Evolutionary conservation across 2,888 invertebrate species (phyloP), one percentile per base, ranked within the genome.

Genomic region (Megamerina dolium): DNA sequence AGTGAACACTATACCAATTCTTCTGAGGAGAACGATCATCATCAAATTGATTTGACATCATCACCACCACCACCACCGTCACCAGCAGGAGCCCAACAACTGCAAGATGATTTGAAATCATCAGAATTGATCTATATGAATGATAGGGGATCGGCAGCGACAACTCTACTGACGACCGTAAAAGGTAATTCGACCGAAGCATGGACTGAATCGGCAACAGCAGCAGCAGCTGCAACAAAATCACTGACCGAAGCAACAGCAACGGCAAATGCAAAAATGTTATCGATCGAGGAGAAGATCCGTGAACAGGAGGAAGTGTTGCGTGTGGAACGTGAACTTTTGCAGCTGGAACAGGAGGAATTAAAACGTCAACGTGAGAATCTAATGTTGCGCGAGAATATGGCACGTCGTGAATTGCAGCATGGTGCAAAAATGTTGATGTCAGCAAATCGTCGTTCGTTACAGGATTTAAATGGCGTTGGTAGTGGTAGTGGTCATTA

Each of bases 341-440:
- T 86, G 4, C 86, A 87, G 18, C 67, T 84, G 34, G 85, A 88
- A 62, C 83, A 84, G 64, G 87, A 87, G 63, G 86, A 87, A 61
- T 61, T 87, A 10, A 80, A 85, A 51, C 75, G 87, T 3, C 85
- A 86, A 60, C 75, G 84, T 10, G 85, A 83, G 57, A 85, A 83
- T 62, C 70, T 86, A 9, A 72, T 83, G 16, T 74, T 79, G 54
- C 76, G 81, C 31, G 85, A 85, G 59, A 76, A 73, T 55, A 75
- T 81, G 57, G 78, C 77, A n/a, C 71, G 78, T 2, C 64, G 68
- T 10, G 71, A 70, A 38, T 72, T 79, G 47, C 70, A 71, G 41
- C 68, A 72, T 56, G 70, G 70, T 37, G 67, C 68, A 34, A 68
- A 71, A 56, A 67, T 68, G 67, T 53, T 71, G n/a, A 68, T 67